phyloP scores from a whole-genome alignment of 2,797 vertebrate genomes.

The Pipistrellus pipistrellus region DNA sequence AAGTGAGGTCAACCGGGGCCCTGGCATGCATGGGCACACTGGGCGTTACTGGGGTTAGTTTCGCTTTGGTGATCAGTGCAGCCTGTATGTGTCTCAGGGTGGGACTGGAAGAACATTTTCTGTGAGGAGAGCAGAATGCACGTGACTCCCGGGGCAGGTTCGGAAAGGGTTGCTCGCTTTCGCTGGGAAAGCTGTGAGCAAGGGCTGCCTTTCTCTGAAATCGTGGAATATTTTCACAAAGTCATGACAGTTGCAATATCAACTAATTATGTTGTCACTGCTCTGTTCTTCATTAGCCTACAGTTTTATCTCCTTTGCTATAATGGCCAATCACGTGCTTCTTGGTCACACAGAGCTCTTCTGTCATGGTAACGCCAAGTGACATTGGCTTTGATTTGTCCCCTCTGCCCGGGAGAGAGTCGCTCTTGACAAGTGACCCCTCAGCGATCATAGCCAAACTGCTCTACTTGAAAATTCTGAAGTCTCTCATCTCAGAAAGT shows the following conservation, averaged over 20 bases:
- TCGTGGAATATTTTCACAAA: constrained; percentile 49
- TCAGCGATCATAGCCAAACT: constrained; percentile 44
- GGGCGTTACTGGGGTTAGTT: constrained; percentile 89
- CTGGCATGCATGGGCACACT: constrained; percentile 88
- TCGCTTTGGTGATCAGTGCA: constrained; percentile 66
- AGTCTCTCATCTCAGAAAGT: constrained; percentile 59
- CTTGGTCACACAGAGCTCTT: constrained; percentile 25
- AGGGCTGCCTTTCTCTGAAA: constrained; percentile 35
- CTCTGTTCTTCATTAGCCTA: constrained; percentile 48
- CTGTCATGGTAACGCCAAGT: not conserved
- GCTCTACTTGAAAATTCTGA: constrained; percentile 54
- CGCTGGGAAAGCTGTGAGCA: constrained; percentile 58
- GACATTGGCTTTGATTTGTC: constrained; percentile 50
- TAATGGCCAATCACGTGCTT: constrained; percentile 81
- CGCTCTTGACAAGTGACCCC: constrained; percentile 50
- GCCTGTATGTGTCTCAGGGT: constrained; percentile 68
- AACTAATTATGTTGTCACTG: constrained; percentile 61
- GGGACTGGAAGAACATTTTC: not conserved
- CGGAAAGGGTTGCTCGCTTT: constrained; percentile 52
- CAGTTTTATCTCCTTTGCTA: constrained; percentile 40
- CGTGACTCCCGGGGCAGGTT: constrained; percentile 64
- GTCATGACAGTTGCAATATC: constrained; percentile 46
- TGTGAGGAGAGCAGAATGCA: constrained; percentile 43
- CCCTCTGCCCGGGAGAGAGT: constrained; percentile 54
- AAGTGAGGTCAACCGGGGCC: constrained; percentile 53